Evolutionary conservation across 2,888 invertebrate species (phyloP).

Genomic region (Monoplex corrugatus): DNA sequence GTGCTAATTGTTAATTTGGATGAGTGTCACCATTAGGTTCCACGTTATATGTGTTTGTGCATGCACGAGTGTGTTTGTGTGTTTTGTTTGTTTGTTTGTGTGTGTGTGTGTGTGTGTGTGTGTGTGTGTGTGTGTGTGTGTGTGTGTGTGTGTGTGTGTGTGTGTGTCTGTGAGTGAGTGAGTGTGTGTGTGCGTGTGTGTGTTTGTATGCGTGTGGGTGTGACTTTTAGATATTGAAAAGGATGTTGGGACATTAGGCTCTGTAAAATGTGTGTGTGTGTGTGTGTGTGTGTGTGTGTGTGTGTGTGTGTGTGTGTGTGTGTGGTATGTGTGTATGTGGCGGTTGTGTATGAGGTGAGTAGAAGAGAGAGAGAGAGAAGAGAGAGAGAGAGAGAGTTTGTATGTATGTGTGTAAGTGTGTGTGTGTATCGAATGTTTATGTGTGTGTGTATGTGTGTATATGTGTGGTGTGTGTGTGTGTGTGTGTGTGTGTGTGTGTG

Average conservation of each 20-base stretch:
- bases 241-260: background rate
- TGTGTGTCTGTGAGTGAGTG: background rate
- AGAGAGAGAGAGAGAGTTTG: constrained; percentile 25
- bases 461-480: background rate
- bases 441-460: background rate
- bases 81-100: background rate
- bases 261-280: background rate
- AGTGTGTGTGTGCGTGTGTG: background rate
- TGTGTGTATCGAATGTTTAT: background rate
- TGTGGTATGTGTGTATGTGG: background rate
- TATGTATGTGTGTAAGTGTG: background rate
- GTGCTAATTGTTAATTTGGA: too few relatives aligned
- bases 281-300: constrained; percentile 26
- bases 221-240: background rate
- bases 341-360: too few relatives aligned
- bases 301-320: background rate
- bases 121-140: constrained; percentile 18
- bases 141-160: constrained; percentile 17
- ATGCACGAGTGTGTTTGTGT: background rate
- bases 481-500: too few relatives aligned
- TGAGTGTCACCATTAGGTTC: too few relatives aligned
- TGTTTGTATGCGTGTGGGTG: background rate
- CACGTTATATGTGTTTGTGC: too few relatives aligned
- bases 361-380: too few relatives aligned
- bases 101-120: background rate